These are phyloP conservation scores for Chydorus sphaericus DNA, from an alignment of 2,888 invertebrate genomes.

Conservation along the genomic window DNA sequence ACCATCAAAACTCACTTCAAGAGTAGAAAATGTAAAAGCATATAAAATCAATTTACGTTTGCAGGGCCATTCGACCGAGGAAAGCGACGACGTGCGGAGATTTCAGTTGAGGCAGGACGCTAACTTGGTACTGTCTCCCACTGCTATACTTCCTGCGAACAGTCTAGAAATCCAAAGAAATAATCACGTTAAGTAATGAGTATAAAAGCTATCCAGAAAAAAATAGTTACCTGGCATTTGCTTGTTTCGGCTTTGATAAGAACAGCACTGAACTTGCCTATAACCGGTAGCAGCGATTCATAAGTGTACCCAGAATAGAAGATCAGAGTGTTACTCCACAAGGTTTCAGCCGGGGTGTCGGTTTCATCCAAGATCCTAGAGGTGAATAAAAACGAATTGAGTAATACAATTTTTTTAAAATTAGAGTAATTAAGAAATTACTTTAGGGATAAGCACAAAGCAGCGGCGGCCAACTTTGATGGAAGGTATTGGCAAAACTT, in stretches of 20 bases:
- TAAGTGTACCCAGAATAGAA: conserved; percentile 62
- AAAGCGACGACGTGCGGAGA: not conserved
- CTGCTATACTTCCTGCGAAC: conserved; percentile 19
- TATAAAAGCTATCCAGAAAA: not conserved
- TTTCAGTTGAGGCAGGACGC: not conserved
- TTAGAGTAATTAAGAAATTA: not conserved
- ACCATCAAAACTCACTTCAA: too few species aligned
- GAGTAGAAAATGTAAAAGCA: not conserved
- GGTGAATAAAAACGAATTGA: not conserved
- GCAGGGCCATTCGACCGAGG: not conserved
- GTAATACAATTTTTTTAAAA: not conserved
- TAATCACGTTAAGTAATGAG: not conserved
- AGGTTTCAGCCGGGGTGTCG: conserved; percentile 27
- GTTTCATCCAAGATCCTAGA: conserved; percentile 26
- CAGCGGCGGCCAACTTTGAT: conserved; percentile 63
- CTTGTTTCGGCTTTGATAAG: conserved; percentile 50
- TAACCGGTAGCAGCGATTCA: conserved; percentile 48
- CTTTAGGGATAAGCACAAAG: conserved; percentile 26
- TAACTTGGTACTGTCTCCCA: conserved; percentile 17
- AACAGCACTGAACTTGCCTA: conserved; percentile 50
- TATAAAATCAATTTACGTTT: not conserved
- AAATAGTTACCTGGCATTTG: conserved; percentile 41
- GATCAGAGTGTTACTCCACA: conserved; percentile 59
- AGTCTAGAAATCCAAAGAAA: conserved; percentile 16
- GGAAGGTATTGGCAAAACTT: conserved; percentile 70